Percentiles rank a stretch among this genome's conserved stretches.
phyloP scores from a whole-genome alignment of 2,113 vertebrate genomes.

The Rhinoderma darwinii region DNA sequence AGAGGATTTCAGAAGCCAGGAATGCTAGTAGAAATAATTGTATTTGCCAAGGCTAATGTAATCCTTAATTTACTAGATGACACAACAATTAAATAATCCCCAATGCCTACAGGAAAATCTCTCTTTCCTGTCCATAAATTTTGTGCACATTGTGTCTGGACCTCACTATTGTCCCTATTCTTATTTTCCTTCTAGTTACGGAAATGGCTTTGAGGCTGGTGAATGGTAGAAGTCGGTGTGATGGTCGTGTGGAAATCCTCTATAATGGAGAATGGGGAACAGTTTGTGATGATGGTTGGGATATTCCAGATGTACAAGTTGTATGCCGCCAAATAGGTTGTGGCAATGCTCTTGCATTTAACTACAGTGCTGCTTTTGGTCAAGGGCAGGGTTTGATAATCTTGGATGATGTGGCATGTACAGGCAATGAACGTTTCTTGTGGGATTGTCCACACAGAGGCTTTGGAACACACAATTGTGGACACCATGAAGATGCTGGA shows the following conservation, averaged over 20 bases:
- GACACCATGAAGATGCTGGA: constrained; percentile 9
- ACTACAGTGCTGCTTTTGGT: constrained; percentile 5
- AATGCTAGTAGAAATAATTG: no score
- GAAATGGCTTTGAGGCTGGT: neutral
- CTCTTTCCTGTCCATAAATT: no score
- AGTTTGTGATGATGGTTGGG: constrained; percentile 43
- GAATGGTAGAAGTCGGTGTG: neutral
- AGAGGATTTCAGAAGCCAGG: no score
- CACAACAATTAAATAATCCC: no score
- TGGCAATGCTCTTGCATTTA: neutral
- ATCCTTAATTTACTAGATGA: no score
- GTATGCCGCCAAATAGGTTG: constrained; percentile 17
- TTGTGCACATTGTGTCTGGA: no score
- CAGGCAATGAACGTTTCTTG: neutral
- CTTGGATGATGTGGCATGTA: constrained; percentile 21
- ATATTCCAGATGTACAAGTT: neutral
- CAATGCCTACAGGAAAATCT: no score
- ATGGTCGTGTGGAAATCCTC: constrained; percentile 35
- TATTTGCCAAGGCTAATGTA: no score
- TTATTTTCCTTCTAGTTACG: neutral
- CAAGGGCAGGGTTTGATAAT: neutral
- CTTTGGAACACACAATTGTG: neutral
- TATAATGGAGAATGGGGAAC: constrained; percentile 41
- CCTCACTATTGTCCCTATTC: neutral
- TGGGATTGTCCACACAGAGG: neutral